Evolutionary conservation across 2,888 invertebrate species (phyloP), one percentile per base, ranked within the genome.

Genomic region (Crepidodera aurea): DNA sequence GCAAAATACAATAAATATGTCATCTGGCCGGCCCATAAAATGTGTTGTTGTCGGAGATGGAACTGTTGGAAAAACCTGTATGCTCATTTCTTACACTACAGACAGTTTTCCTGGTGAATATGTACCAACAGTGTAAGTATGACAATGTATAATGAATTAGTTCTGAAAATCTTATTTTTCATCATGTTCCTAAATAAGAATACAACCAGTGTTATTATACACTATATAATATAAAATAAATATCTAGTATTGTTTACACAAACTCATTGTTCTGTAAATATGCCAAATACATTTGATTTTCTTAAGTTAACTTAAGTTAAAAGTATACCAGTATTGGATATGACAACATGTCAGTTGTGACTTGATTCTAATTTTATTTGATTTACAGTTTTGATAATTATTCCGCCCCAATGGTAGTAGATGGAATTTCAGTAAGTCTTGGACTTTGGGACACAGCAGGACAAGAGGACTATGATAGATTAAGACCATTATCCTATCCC

Each of bases 401-500:
- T 82, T 98, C 98, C 42, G 97, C 98, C 48, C 97, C 97, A 48
- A 96, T 98, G 95, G 96, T 96, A 73, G 97, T 98, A 62, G 98
- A 98, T 84, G 95, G 96, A 69, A 95, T 97, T 73, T 94, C 96
- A 67, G 98, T 98, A 10, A 96, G 96, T 74, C 83, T 98, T 73
- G 98, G 98, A 12, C 84, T 98, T 51, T 98, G 98, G 98, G 98
- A 98, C 83, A 98, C 98, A 62, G 98, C 98, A 12, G 96, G 96
- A 13, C 98, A 98, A 83, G 96, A 97, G 83, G 96, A 97, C 80
- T 98, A 98, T 79, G 98, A 98, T 81, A 88, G 98, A 81, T 85
- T 98, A 69, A 87, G 98, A 74, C 98, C 98, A 39, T 86, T 98
- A 68, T 96, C 96, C 73, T 98, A 98, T 83, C 98, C 98, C 78